A percentile compares a stretch with the other conserved stretches of the same genome.
phyloP scores from a whole-genome alignment of 2,888 invertebrate species.

The Drepanosiphum platanoidis region DNA sequence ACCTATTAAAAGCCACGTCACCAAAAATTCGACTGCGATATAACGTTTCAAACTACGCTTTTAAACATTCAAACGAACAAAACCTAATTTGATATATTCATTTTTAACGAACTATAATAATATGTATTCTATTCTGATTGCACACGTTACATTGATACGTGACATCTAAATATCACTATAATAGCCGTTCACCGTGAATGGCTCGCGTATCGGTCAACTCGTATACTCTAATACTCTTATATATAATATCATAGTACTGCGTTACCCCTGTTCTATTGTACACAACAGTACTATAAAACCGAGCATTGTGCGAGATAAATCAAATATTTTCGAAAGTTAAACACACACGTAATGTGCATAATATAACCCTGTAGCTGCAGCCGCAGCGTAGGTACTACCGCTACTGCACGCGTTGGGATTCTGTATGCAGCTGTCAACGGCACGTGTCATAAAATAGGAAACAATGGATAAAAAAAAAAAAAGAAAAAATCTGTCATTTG shows the following conservation, averaged over 20 bases:
- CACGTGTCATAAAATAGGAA: conserved; percentile 50
- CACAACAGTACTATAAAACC: not conserved
- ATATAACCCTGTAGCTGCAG: not conserved
- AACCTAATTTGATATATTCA: not conserved
- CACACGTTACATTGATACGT: not conserved
- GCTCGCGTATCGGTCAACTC: not conserved
- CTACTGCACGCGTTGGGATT: not conserved
- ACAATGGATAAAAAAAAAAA: conserved; percentile 33
- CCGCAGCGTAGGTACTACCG: not conserved
- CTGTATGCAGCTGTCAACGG: conserved; percentile 51
- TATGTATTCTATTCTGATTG: not conserved
- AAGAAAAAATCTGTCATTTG: conserved; percentile 48
- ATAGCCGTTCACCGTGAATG: not conserved
- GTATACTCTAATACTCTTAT: not conserved
- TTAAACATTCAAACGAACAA: not conserved
- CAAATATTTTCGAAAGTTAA: conserved; percentile 35
- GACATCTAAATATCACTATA: not conserved
- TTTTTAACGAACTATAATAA: conserved; percentile 1
- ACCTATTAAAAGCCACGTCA: no score
- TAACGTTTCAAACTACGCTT: no score
- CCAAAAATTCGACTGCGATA: no score
- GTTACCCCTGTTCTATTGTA: not conserved
- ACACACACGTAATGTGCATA: conserved; percentile 33
- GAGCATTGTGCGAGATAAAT: not conserved
- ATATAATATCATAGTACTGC: not conserved